These are phyloP conservation scores for Lasioglossum villosulum DNA, from an alignment of 2,888 invertebrate genomes.

Conservation along the genomic window DNA sequence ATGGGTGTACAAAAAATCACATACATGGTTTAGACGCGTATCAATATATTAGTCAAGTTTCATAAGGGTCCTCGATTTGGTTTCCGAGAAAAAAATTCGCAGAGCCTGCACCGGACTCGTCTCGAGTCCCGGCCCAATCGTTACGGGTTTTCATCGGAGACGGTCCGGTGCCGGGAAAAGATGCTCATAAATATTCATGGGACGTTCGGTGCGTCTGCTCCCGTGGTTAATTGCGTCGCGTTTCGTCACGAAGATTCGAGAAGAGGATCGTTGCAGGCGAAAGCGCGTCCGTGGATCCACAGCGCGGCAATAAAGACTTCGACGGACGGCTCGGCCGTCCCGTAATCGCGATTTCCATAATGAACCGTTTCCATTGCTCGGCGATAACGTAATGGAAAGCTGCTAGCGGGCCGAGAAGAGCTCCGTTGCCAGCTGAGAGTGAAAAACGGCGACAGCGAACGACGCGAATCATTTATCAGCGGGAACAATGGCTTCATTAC, in stretches of 20 bases:
- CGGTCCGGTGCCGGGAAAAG: neutral
- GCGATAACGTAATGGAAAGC: slow-evolving; percentile 30
- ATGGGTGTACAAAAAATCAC: neutral
- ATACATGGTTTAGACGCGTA: neutral
- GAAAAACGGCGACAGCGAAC: slow-evolving; percentile 26
- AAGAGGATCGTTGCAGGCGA: slow-evolving; percentile 16
- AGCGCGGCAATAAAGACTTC: slow-evolving; percentile 39
- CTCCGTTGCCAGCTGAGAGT: neutral
- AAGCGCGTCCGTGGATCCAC: slow-evolving; percentile 18
- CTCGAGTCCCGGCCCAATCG: neutral
- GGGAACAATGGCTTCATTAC: slow-evolving; percentile 51
- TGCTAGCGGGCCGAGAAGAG: neutral
- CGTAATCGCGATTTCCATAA: slow-evolving; percentile 44
- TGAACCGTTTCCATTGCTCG: slow-evolving; percentile 27
- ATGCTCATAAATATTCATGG: slow-evolving; percentile 30
- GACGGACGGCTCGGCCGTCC: slow-evolving; percentile 23
- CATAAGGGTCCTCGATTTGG: neutral
- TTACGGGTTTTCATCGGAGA: neutral
- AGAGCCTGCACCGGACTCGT: neutral
- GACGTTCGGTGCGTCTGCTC: slow-evolving; percentile 4
- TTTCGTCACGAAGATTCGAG: slow-evolving; percentile 32
- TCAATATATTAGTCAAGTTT: neutral
- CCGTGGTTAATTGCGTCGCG: slow-evolving; percentile 30
- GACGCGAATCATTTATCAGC: slow-evolving; percentile 34
- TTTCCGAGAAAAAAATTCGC: neutral